These are phyloP conservation scores for Galeopsomyia nigrocyanea DNA, from an alignment of 2,888 invertebrate genomes.

Conservation along the genomic window DNA sequence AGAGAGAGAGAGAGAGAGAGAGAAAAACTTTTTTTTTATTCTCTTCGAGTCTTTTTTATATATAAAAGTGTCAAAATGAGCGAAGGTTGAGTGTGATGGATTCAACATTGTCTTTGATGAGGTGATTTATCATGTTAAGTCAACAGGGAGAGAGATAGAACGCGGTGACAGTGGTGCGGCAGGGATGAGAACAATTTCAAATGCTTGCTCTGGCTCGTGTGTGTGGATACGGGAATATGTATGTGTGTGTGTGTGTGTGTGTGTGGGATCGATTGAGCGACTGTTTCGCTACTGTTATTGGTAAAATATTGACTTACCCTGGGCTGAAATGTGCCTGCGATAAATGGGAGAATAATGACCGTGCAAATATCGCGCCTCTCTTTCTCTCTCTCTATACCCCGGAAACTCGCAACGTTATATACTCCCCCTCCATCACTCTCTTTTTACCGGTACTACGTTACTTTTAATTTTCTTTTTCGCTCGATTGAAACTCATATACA, in stretches of 20 bases:
- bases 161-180: neutral
- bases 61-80: slow-evolving; percentile 2
- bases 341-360: slow-evolving; percentile 20
- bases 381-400: no score
- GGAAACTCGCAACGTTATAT: no score
- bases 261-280: slow-evolving; percentile 30
- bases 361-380: neutral
- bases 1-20: neutral
- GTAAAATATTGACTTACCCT: slow-evolving; percentile 39
- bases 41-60: no score
- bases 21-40: neutral
- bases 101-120: slow-evolving; percentile 17
- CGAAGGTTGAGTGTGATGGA: slow-evolving; percentile 27
- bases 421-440: no score
- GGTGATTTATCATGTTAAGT: slow-evolving; percentile 38
- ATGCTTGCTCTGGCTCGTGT: slow-evolving; percentile 1
- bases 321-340: slow-evolving; percentile 12
- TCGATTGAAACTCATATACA: no score
- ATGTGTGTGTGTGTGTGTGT: neutral
- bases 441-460: no score
- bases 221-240: neutral
- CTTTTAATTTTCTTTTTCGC: no score
- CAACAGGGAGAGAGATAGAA: slow-evolving; percentile 4
- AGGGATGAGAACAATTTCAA: slow-evolving; percentile 36
- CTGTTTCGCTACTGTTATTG: slow-evolving; percentile 21